A percentile compares a stretch with the other conserved stretches of the same genome.
phyloP scores from a whole-genome alignment of 2,797 vertebrate genomes.

The Cryptoprocta ferox region DNA sequence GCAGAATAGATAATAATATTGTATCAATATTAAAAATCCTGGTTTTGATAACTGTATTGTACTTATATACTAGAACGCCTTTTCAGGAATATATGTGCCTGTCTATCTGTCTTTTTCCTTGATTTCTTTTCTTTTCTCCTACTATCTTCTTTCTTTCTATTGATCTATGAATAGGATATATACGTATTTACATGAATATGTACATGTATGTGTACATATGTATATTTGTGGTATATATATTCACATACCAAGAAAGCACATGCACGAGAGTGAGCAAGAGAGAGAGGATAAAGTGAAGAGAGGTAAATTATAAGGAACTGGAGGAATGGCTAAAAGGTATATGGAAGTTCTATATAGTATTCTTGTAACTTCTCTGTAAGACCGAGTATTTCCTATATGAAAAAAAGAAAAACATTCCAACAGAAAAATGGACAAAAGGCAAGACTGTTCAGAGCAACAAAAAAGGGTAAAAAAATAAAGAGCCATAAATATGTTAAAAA shows the following conservation, averaged over 20 bases:
- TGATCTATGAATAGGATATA: no score
- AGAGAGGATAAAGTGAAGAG: background rate
- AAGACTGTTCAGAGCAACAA: background rate
- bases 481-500: background rate
- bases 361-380: background rate
- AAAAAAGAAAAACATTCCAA: background rate
- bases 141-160: background rate
- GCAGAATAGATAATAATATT: background rate
- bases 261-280: background rate
- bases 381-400: background rate
- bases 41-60: background rate
- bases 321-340: background rate
- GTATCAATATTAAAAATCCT: background rate
- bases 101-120: background rate
- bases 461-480: background rate
- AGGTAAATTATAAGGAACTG: background rate
- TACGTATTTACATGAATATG: background rate
- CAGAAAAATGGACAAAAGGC: background rate
- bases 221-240: background rate
- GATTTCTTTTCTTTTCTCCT: background rate
- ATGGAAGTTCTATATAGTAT: background rate
- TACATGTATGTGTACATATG: background rate
- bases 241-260: background rate
- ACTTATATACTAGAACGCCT: background rate
- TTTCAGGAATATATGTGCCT: background rate